Base-by-base conservation (phyloP, 2,113 vertebrate species). In the Platysteira castanea region DNA sequence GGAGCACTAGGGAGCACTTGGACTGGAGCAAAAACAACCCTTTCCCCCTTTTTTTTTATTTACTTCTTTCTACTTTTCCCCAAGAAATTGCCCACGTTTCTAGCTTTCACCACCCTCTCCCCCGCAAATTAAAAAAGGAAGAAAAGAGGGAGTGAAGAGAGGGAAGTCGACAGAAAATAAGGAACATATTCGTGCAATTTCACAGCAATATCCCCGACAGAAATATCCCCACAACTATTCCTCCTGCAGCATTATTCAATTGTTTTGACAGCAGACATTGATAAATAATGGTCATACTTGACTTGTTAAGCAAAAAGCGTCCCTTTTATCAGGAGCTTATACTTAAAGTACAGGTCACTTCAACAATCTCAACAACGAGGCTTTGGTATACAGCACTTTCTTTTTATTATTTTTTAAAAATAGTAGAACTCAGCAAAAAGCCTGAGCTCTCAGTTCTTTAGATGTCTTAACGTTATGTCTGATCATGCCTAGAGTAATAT, bases 331-430 rank as follows among this genome's bases (percentile, higher is more conserved):
- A 88, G 94, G 95, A 94, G 95, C 89, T 96, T 96, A 78, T 89
- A 77, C 87, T 90, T 95, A 88, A 98, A 97, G 95, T 88, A 95
- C 77, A 89, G 96, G 96, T 97, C 95, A 96, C 90, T 92, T 94
- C 91, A 96, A 92, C 93, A 96, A 91, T 92, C 95, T 94, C 85
- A 96, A 96, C 70, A 95, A 95, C 92, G 88, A 95, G 95, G 93
- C 96, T 97, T 97, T 95, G 97, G 97, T 96, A 97, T 96, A 97
- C 96, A 98, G 97, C 97, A 98, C 89, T 95, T 92, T 86, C 49
- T 94, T 92, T 86, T 92, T 92, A 91, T 91, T 89, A 83, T 93
- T 96, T 93, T 93, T 92, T 10, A 91, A 89, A 94, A 97, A 96
- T 96, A 96, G 71, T 69, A 74, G 87, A 96, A 88, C 95, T 94